These are phyloP conservation scores for Microctenopoma stevenorrisi DNA, from an alignment of 2,797 vertebrate species.

Conservation along the genomic window DNA sequence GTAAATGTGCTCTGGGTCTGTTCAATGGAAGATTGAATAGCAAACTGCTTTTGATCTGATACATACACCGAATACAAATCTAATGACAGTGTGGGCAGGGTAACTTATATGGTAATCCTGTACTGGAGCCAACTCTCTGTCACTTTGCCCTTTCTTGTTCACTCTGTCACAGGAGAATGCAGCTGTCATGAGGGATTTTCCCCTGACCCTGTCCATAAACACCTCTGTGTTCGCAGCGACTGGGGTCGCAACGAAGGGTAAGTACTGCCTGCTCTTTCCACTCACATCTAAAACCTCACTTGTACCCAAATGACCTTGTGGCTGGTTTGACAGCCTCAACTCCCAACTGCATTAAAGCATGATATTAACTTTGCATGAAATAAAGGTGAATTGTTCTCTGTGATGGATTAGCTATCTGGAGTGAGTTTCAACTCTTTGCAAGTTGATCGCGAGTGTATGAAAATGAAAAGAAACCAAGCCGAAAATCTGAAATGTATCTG, in stretches of 20 bases:
- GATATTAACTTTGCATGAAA: slow-evolving; percentile 40
- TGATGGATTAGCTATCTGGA: slow-evolving; percentile 36
- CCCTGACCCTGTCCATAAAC: slow-evolving; percentile 91
- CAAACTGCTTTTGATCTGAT: slow-evolving; percentile 33
- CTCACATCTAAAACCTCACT: slow-evolving; percentile 30
- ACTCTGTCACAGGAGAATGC: slow-evolving; percentile 90
- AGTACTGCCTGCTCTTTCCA: slow-evolving; percentile 61
- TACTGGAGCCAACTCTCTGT: slow-evolving; percentile 52
- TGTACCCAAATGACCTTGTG: slow-evolving; percentile 4
- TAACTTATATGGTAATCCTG: slow-evolving; percentile 16
- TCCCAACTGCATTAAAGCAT: slow-evolving; percentile 14
- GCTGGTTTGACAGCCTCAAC: not conserved
- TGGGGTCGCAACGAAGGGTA: slow-evolving; percentile 99
- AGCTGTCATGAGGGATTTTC: slow-evolving; percentile 97
- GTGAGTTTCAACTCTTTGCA: slow-evolving; percentile 10
- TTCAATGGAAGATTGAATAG: slow-evolving; percentile 25
- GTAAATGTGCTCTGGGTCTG: slow-evolving; percentile 2
- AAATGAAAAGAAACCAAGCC: slow-evolving; percentile 21
- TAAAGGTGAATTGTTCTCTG: slow-evolving; percentile 28
- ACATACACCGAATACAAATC: not conserved
- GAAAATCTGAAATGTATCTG: slow-evolving; percentile 30
- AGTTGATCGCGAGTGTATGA: slow-evolving; percentile 20
- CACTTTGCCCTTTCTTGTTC: slow-evolving; percentile 28
- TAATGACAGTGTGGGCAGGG: slow-evolving; percentile 21
- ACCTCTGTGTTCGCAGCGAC: slow-evolving; percentile 94